phyloP scores from a whole-genome alignment of 1,140 invertebrate genomes.

The Microplitis demolitor region DNA sequence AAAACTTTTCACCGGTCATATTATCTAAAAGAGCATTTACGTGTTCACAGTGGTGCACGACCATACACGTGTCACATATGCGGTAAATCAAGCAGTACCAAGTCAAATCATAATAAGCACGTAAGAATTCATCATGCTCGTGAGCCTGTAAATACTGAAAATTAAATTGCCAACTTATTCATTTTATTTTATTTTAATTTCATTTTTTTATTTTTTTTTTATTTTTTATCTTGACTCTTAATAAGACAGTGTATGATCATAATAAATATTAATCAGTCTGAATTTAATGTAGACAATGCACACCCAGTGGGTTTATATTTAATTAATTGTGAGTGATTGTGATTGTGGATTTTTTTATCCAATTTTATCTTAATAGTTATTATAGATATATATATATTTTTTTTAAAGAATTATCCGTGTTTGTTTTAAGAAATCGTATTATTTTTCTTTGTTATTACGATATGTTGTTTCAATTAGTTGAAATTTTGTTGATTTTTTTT shows the following conservation, averaged over 20 bases:
- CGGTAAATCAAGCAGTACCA: constrained; percentile 83
- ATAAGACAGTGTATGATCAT: background rate
- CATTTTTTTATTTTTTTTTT: background rate
- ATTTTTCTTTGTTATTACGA: constrained; percentile 15
- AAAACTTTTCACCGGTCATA: constrained; percentile 87
- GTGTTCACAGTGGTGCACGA: constrained; percentile 81
- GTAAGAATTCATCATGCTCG: constrained; percentile 85
- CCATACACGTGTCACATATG: constrained; percentile 86
- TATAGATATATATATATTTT: background rate
- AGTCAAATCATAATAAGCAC: constrained; percentile 88
- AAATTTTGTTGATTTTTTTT: constrained; percentile 22
- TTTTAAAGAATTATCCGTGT: background rate
- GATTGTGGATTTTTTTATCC: constrained; percentile 13
- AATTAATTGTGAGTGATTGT: background rate
- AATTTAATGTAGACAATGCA: background rate
- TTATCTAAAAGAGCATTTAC: constrained; percentile 84
- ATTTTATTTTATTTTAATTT: constrained; percentile 4
- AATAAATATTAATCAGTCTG: background rate
- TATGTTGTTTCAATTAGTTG: constrained; percentile 12
- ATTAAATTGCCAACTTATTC: constrained; percentile 59
- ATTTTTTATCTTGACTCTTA: background rate
- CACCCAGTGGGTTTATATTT: background rate
- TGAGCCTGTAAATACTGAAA: constrained; percentile 82
- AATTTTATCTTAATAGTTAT: constrained; percentile 16
- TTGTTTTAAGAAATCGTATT: background rate